phyloP scores from a whole-genome alignment of 2,888 invertebrate species.

The Leptogaster cylindrica region DNA sequence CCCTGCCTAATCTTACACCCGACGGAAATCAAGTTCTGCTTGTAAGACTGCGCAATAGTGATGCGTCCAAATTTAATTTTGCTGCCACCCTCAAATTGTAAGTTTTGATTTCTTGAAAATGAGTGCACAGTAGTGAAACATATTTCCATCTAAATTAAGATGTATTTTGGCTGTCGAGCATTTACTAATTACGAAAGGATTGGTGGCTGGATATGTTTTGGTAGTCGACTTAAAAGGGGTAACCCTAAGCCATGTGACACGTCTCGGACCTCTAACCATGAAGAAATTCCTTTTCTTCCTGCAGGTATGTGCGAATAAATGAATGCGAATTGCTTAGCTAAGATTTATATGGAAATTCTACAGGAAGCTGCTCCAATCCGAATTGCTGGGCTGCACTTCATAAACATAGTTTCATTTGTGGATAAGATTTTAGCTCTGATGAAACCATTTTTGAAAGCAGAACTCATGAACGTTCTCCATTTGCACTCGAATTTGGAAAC shows the following conservation, averaged over 20 bases:
- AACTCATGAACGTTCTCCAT: slow-evolving; percentile 64
- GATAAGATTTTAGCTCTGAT: slow-evolving; percentile 73
- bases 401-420: slow-evolving; percentile 73
- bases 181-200: slow-evolving; percentile 67
- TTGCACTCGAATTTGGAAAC: slow-evolving; percentile 65
- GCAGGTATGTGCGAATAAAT: too few relatives aligned
- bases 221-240: slow-evolving; percentile 70
- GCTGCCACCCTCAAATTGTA: slow-evolving; percentile 64
- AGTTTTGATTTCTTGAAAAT: too few relatives aligned
- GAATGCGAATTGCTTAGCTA: too few relatives aligned
- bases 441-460: slow-evolving; percentile 76
- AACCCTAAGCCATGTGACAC: slow-evolving; percentile 69
- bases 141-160: slow-evolving; percentile 50
- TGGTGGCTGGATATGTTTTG: slow-evolving; percentile 69
- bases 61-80: slow-evolving; percentile 68
- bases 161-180: slow-evolving; percentile 68
- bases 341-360: too few relatives aligned
- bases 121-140: too few relatives aligned
- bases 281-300: slow-evolving; percentile 74
- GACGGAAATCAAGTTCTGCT: slow-evolving; percentile 67
- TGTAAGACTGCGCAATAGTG: slow-evolving; percentile 65
- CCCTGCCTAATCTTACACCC: slow-evolving; percentile 63
- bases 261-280: slow-evolving; percentile 68
- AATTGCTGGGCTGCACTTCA: slow-evolving; percentile 72
- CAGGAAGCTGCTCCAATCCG: slow-evolving; percentile 74